Percentiles rank a stretch among this genome's conserved stretches.
phyloP scores from a whole-genome alignment of 2,888 invertebrate genomes.

The Acronicta aceris region DNA sequence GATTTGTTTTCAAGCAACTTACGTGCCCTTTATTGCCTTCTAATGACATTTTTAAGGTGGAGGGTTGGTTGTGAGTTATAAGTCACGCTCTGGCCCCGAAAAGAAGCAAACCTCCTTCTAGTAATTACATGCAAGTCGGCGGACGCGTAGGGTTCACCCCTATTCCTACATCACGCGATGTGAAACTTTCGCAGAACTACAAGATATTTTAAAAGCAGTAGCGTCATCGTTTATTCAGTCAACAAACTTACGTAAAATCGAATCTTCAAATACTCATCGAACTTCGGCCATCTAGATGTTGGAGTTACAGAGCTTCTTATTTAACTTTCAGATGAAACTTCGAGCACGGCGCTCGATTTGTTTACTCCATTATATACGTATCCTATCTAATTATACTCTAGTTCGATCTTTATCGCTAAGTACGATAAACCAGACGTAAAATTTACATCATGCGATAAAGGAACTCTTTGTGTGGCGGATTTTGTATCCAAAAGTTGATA shows the following conservation, averaged over 20 bases:
- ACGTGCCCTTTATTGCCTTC: conserved; percentile 77
- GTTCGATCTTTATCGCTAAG: conserved; percentile 45
- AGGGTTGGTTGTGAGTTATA: conserved; percentile 74
- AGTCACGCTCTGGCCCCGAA: conserved; percentile 80
- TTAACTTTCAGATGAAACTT: conserved; percentile 69
- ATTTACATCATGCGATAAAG: conserved; percentile 56
- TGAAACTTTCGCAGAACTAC: conserved; percentile 66
- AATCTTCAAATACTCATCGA: conserved; percentile 65
- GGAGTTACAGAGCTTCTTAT: conserved; percentile 60
- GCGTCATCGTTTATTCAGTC: conserved; percentile 29
- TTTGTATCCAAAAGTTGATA: conserved; percentile 59
- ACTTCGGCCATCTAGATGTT: conserved; percentile 54
- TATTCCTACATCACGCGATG: conserved; percentile 76
- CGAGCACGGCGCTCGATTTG: conserved; percentile 44
- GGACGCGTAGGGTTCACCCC: conserved; percentile 71
- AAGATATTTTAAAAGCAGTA: conserved; percentile 52
- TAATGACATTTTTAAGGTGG: conserved; percentile 71
- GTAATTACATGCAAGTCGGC: conserved; percentile 84
- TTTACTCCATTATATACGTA: conserved; percentile 48
- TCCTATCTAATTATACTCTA: conserved; percentile 52
- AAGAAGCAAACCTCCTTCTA: conserved; percentile 80
- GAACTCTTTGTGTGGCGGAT: conserved; percentile 54
- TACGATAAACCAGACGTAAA: conserved; percentile 42
- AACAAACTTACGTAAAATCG: conserved; percentile 56
- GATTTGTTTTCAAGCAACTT: conserved; percentile 66